A percentile compares a stretch with the other conserved stretches of the same genome.
Conservation (phyloP, 2,888 invertebrate genomes). For the Pelosia muscerda region DNA sequence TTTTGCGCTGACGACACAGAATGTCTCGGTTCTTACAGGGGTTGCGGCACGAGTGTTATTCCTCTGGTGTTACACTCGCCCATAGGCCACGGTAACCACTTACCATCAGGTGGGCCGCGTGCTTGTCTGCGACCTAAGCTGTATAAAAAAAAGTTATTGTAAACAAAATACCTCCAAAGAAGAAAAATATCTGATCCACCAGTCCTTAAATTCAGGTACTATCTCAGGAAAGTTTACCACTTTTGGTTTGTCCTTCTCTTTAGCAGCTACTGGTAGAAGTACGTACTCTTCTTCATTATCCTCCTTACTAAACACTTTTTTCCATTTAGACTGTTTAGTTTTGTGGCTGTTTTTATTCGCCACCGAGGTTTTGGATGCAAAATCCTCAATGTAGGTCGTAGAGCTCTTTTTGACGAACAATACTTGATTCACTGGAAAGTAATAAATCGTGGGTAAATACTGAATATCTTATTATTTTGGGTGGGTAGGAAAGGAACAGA, state of each 20-base stretch:
- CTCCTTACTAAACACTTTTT: conserved; percentile 54
- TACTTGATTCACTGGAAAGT: conserved; percentile 49
- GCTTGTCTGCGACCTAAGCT: too few relatives aligned
- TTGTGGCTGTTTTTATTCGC: conserved; percentile 29
- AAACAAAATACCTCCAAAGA: conserved; percentile 56
- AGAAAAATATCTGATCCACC: conserved; percentile 73
- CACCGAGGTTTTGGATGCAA: conserved; percentile 29
- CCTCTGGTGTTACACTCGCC: too few relatives aligned
- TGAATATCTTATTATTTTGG: too few relatives aligned
- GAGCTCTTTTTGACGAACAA: conserved; percentile 50
- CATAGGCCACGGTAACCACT: too few relatives aligned
- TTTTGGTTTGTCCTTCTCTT: conserved; percentile 45
- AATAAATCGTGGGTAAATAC: not conserved
- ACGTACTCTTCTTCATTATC: conserved; percentile 66
- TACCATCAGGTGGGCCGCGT: too few relatives aligned
- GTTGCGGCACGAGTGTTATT: too few relatives aligned
- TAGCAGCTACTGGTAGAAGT: conserved; percentile 64
- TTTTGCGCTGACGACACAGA: too few relatives aligned
- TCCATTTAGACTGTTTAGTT: conserved; percentile 57
- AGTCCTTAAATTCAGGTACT: conserved; percentile 56
- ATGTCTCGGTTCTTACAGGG: too few relatives aligned
- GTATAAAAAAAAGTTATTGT: too few relatives aligned
- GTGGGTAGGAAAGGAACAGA: too few relatives aligned
- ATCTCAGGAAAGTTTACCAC: conserved; percentile 26
- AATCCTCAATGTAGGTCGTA: conserved; percentile 17